phyloP scores from a whole-genome alignment of 1,140 invertebrate genomes.

The Polyergus mexicanus region DNA sequence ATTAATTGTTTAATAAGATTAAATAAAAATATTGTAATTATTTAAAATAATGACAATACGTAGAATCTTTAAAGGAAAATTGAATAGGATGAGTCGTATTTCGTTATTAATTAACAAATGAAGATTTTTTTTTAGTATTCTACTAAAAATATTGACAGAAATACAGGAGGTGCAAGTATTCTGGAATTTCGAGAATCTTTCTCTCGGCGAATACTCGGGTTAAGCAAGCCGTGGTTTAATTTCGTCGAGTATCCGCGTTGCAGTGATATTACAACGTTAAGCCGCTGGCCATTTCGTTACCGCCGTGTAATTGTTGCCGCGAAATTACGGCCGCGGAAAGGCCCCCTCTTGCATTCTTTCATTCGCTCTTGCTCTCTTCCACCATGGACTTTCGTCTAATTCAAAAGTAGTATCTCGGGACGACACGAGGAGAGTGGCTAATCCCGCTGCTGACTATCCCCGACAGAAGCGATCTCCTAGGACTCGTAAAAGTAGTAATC shows the following conservation, averaged over 20 bases:
- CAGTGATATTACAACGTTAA: slow-evolving; percentile 37
- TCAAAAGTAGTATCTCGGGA: slow-evolving; percentile 14
- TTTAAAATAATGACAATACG: not conserved
- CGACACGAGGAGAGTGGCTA: slow-evolving; percentile 65
- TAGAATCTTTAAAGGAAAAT: not conserved
- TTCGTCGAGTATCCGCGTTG: slow-evolving; percentile 36
- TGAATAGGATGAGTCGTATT: not conserved
- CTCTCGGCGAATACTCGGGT: not conserved
- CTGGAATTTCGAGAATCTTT: slow-evolving; percentile 25
- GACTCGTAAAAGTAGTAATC: slow-evolving; percentile 59
- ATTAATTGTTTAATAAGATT: slow-evolving; percentile 13
- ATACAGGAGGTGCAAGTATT: not conserved
- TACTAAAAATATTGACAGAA: not conserved
- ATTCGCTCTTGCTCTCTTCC: not conserved
- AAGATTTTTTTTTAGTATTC: too few species aligned
- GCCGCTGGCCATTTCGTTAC: slow-evolving; percentile 15
- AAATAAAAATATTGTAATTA: not conserved
- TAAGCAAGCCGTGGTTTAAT: slow-evolving; percentile 44
- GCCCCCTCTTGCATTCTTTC: slow-evolving; percentile 2
- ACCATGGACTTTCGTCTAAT: slow-evolving; percentile 28
- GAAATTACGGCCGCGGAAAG: slow-evolving; percentile 21
- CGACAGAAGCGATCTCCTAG: slow-evolving; percentile 24
- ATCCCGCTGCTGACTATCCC: slow-evolving; percentile 65
- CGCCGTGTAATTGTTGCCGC: slow-evolving; percentile 32
- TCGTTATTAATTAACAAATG: not conserved